Evolutionary conservation across 2,888 invertebrate species (phyloP).

Genomic region (Galeruca laticollis): DNA sequence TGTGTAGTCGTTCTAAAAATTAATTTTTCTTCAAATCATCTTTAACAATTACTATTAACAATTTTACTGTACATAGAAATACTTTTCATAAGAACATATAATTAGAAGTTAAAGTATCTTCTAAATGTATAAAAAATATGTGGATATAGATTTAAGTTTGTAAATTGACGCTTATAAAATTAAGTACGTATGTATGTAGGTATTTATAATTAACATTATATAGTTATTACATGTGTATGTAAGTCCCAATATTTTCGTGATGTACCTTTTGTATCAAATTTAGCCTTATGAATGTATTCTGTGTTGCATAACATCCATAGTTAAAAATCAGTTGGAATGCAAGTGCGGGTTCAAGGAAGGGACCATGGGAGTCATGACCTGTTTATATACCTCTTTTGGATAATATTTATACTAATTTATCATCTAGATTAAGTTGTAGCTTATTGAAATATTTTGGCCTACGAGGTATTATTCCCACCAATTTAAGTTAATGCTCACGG

Average conservation of each 20-base stretch:
- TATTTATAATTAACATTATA: conserved; percentile 4
- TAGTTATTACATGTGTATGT: neutral
- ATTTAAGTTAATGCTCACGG: too few species aligned
- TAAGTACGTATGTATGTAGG: neutral
- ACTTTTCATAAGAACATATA: conserved; percentile 3
- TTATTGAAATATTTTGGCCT: too few species aligned
- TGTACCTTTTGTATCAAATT: conserved; percentile 3
- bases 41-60: neutral
- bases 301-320: neutral
- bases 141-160: conserved; percentile 19
- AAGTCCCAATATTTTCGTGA: conserved; percentile 1
- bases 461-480: too few species aligned
- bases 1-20: neutral
- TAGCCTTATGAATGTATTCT: neutral
- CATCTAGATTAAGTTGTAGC: too few species aligned
- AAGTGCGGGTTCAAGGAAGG: too few species aligned
- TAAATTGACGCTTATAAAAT: conserved; percentile 21
- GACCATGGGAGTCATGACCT: too few species aligned
- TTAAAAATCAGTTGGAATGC: too few species aligned
- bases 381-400: too few species aligned
- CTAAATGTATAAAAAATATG: conserved; percentile 16
- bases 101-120: conserved; percentile 8
- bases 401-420: too few species aligned
- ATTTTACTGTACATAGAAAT: conserved; percentile 14
- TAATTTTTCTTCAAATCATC: neutral